Conservation (phyloP, 2,113 vertebrate species). For the Australoheros scitulus region DNA sequence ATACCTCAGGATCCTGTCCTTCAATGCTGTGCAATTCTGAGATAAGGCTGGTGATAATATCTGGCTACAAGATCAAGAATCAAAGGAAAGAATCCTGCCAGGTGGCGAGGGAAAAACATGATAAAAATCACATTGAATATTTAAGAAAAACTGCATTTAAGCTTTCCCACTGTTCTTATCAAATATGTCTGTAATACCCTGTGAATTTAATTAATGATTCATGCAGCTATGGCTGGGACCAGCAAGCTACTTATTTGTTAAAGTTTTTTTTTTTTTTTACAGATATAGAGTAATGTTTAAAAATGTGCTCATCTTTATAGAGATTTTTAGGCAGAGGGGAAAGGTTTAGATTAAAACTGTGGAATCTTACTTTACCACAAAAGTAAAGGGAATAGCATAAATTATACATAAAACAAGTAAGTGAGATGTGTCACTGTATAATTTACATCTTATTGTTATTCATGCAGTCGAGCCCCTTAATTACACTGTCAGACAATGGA, state of each 20-base stretch:
- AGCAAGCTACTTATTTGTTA: constrained; percentile 7
- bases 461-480: constrained; percentile 59
- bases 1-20: constrained; percentile 57
- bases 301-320: constrained; percentile 11
- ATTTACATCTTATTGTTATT: constrained; percentile 71
- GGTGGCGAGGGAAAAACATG: constrained; percentile 17
- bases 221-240: not conserved
- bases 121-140: constrained; percentile 51
- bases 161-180: constrained; percentile 32
- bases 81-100: constrained; percentile 54
- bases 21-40: constrained; percentile 44
- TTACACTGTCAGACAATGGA: constrained; percentile 63
- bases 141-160: constrained; percentile 44
- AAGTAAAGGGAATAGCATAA: constrained; percentile 27
- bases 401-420: constrained; percentile 60
- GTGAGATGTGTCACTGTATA: constrained; percentile 57
- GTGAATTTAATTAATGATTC: constrained; percentile 63
- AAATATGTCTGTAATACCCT: constrained; percentile 28
- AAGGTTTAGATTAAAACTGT: constrained; percentile 32
- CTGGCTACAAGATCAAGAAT: constrained; percentile 57
- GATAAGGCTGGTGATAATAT: constrained; percentile 65
- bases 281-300: constrained; percentile 39
- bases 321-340: not conserved
- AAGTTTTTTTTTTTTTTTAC: constrained; percentile 15
- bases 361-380: constrained; percentile 9